Evolutionary conservation across 37 sponge, comb jelly and placozoan species (phyloP).

Genomic region (Cladorhizidae sp.): DNA sequence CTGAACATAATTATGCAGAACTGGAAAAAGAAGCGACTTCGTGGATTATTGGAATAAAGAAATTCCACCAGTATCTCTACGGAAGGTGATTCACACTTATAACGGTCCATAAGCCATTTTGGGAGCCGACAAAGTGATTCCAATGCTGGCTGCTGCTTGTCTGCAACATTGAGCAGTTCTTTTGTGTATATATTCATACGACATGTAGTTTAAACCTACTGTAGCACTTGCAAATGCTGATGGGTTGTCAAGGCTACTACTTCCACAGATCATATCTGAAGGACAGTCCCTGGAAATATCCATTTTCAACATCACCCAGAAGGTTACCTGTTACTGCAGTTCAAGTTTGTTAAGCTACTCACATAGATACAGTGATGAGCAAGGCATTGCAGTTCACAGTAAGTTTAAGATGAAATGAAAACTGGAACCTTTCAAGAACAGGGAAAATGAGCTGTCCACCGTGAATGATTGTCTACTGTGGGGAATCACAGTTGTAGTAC

Average conservation of each 20-base stretch:
- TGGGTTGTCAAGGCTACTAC: not conserved
- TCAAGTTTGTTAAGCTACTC: not conserved
- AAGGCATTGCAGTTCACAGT: not conserved
- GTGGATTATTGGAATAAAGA: not conserved
- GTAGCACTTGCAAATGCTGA: no score
- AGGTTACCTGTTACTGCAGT: no score
- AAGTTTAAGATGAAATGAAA: not conserved
- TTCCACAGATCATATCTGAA: not conserved
- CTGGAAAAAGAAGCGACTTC: not conserved
- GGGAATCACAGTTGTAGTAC: no score
- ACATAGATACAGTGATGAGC: not conserved
- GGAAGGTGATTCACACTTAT: no score
- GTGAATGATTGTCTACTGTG: no score
- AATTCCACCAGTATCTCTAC: not conserved
- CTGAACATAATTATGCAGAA: not conserved
- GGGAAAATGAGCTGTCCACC: not conserved
- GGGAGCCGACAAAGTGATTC: no score
- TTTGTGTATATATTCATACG: not conserved
- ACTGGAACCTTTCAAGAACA: not conserved
- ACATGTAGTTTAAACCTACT: not conserved
- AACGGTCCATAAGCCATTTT: no score
- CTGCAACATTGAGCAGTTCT: no score
- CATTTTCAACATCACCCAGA: no score
- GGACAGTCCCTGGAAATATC: no score
- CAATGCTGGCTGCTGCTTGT: no score